Percentiles rank a stretch among this genome's conserved stretches.
These are phyloP conservation scores for Dreissena rostriformis DNA, from an alignment of 1,140 invertebrate genomes.

Conservation along the genomic window DNA sequence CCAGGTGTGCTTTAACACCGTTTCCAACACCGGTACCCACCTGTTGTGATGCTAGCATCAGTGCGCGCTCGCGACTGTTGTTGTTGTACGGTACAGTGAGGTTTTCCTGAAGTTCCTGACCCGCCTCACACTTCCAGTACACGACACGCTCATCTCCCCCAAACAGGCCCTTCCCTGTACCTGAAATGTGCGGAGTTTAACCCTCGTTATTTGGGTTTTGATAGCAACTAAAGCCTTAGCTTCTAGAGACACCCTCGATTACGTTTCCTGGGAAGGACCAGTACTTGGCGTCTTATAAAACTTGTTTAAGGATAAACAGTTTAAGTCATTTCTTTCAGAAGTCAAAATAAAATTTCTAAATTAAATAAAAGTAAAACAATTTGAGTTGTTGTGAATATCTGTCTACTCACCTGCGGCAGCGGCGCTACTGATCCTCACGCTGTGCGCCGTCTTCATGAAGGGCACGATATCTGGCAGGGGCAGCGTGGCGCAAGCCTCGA, in stretches of 20 bases:
- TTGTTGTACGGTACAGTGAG: constrained; percentile 79
- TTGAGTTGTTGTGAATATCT: no score
- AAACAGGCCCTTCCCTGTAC: constrained; percentile 70
- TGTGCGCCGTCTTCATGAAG: constrained; percentile 71
- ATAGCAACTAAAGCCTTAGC: no score
- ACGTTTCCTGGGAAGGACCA: no score
- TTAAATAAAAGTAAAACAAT: no score
- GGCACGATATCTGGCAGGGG: constrained; percentile 75
- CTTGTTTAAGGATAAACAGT: no score
- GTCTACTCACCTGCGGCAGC: constrained; percentile 72
- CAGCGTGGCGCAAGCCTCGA: constrained; percentile 75
- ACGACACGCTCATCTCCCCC: constrained; percentile 76
- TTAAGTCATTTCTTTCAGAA: no score
- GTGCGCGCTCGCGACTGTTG: constrained; percentile 75
- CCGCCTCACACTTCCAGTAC: constrained; percentile 80
- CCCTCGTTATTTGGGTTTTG: no score
- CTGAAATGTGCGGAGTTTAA: constrained; percentile 40
- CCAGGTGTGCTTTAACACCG: no score
- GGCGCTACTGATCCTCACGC: constrained; percentile 76
- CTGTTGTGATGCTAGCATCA: constrained; percentile 78
- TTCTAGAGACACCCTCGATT: no score
- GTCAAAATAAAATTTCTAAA: no score
- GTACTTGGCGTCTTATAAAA: no score
- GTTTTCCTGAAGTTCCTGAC: constrained; percentile 72
- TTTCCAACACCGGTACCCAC: constrained; percentile 40